A percentile compares a stretch with the other conserved stretches of the same genome.
phyloP scores from a whole-genome alignment of 2,888 invertebrate genomes.

The Dioctria linearis region DNA sequence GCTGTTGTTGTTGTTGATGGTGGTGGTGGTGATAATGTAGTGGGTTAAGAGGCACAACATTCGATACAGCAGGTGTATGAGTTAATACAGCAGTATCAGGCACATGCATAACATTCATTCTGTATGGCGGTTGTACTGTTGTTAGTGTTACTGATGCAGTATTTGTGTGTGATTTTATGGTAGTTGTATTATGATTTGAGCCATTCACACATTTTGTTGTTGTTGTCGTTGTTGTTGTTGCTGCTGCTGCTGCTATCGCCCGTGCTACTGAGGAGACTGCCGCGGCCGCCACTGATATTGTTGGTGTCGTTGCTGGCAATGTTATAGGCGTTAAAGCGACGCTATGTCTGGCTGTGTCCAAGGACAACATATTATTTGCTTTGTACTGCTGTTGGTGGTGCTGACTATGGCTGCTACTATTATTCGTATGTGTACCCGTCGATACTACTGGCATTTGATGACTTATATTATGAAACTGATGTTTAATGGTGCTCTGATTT shows the following conservation, averaged over 20 bases:
- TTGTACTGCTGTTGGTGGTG: constrained; percentile 54
- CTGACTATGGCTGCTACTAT: constrained; percentile 47
- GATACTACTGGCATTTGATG: constrained; percentile 60
- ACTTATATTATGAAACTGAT: constrained; percentile 66
- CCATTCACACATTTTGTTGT: constrained; percentile 57
- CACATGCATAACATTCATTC: constrained; percentile 8
- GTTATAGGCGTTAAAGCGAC: constrained; percentile 62
- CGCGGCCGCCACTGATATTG: constrained; percentile 55
- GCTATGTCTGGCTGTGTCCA: constrained; percentile 65
- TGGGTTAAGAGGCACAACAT: constrained; percentile 23
- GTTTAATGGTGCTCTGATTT: constrained; percentile 66
- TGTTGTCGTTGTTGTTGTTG: constrained; percentile 59
- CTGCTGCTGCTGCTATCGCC: constrained; percentile 61
- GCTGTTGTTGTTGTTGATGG: constrained; percentile 57
- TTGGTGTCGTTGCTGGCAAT: constrained; percentile 62
- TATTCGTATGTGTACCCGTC: constrained; percentile 38
- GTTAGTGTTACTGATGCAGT: not conserved
- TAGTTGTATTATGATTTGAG: constrained; percentile 32
- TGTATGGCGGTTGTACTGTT: constrained; percentile 44
- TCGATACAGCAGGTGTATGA: constrained; percentile 59
- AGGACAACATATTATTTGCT: constrained; percentile 61
- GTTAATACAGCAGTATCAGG: constrained; percentile 43
- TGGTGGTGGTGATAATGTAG: constrained; percentile 61
- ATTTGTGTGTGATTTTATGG: constrained; percentile 24
- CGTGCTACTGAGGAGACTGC: constrained; percentile 33